Evolutionary conservation across 1,140 invertebrate species (phyloP), one percentile per base, ranked within the genome.

Genomic region (Hermatobates lingyangjiaoensis): DNA sequence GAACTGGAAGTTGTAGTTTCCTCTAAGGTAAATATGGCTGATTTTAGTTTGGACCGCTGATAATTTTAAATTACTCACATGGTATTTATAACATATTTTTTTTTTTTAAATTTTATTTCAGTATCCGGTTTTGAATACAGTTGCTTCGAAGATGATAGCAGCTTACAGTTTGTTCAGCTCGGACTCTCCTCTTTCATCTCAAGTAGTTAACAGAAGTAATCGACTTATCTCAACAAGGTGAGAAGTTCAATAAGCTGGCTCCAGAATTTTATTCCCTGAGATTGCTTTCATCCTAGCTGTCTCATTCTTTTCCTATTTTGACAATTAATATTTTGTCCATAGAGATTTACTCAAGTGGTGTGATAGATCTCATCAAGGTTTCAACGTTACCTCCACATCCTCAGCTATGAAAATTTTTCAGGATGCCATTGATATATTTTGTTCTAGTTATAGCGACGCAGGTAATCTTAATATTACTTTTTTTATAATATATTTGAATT

Each of bases 281-380:
- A 10, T 10, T 34, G 30, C n/a, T 27, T 27, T 24, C 20, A 27
- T 47, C n/a, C 2, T 10, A 18, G 39, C 18, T 42, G 39, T 12
- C 39, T 42, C 21, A 42, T 34, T 15, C 15, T 34, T 34, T n/a
- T n/a, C n/a, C 30, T 34, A 12, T 12, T 34, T 34, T 34, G 2
- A 45, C 14, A 45, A 45, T 3, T 21, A 10, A 46, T 27, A 24
- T 46, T 27, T 54, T 54, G n/a, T n/a, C n/a, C n/a, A 25, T 38
- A 77, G 91, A 58, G 93, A 97, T 74, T 71, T 97, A 12, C 79
- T 96, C 52, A 95, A 94, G 66, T 90, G 90, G 79, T 95, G 90
- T 62, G 69, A 75, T 14, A 73, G 92, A 61, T 77, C 87, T 7
- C 69, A 77, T 21, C 63, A 75, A 14, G 75, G 81, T 59, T 91